Base-by-base conservation (phyloP, 2,113 vertebrate genomes). In the Rhinoptilus africanus region DNA sequence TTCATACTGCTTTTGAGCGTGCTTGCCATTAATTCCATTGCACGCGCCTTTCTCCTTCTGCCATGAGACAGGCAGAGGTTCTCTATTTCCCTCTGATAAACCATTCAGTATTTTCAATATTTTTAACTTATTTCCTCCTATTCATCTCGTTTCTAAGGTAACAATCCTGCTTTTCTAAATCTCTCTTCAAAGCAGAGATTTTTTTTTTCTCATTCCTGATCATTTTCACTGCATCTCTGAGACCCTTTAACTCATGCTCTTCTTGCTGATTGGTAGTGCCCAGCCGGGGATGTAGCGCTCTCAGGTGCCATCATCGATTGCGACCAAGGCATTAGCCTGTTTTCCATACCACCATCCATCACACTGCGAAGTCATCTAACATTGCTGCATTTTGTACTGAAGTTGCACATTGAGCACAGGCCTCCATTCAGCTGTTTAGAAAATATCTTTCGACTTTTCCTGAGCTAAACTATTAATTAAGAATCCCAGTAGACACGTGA, bases 91-190 rank as follows among this genome's bases (percentile, higher is more conserved):
- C 57, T 51, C 85, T 22, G 23, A 56, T 14, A 68, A 79, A 41
- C 62, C 62, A 47, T 13, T 34, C 8, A 1, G 7, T 34, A 84
- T 62, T 92, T 86, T 28, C 73, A 90, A 67, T 57, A 71, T 83
- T 87, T 92, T 87, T 87, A 86, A 69, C 89, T 27, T 66, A 72
- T 80, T 92, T 75, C 81, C 67, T 89, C 62, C 68, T 34, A 43
- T 45, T 86, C 67, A 53, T 66, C 85, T 51, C 1, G 34, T 94
- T 92, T 92, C 95, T 92, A 96, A 92, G 92, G 92, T 84, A 80
- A 94, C 92, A 22, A 84, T 80, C 41, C 77, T 0, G 39, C 57
- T 87, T 86, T 56, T 50, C 68, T 24, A 17, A 56, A n/a, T 7
- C 60, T 73, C 62, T 53, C 77, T 60, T 87, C 51, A 90, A 60